Base-by-base conservation (phyloP, 2,797 vertebrate genomes). In the Numenius phaeopus region DNA sequence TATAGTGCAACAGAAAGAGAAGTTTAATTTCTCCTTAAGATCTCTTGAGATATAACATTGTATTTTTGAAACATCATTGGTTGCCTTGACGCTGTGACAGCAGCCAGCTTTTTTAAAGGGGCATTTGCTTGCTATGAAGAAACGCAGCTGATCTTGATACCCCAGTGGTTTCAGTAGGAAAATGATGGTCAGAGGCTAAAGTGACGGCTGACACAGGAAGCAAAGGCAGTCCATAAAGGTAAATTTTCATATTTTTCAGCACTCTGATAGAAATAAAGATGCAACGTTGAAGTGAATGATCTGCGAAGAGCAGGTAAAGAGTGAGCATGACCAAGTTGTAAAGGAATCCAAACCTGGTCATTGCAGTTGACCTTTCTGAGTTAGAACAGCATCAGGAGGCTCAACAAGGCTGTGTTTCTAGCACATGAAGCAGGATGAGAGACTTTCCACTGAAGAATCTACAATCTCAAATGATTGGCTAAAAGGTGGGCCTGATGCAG, bases 21-120 rank as follows among this genome's bases (percentile, higher is more conserved):
- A 97, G 78, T 97, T 97, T 93, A 97, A 95, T 98, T 98, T 97
- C 84, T 94, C 37, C 59, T 32, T 96, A 92, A 96, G 87, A 76
- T 86, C 83, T 97, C 96, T 83, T 78, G 92, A 95, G 97, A 93
- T 58, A 91, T 93, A 54, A 47, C 62, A 62, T 83, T 94, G 46
- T 87, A 72, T 96, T 98, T 98, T 96, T 85, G 71, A 84, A 95
- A 62, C 44, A 83, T 62, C 50, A 9, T 26, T 77, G 80, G 66
- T 93, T 97, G 73, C 80, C 91, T 87, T 96, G 82, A 89, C 67
- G 50, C 58, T 90, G 64, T 94, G 95, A 86, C 82, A 96, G 91
- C 71, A 93, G 64, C 42, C 39, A 27, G 44, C 57, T 84, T 67
- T 95, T 97, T 70, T 54, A 90, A 91, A 94, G 69, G 69, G 71